Evolutionary conservation across 2,113 vertebrate species (phyloP).

Genomic region (Misgurnus mizolepis): DNA sequence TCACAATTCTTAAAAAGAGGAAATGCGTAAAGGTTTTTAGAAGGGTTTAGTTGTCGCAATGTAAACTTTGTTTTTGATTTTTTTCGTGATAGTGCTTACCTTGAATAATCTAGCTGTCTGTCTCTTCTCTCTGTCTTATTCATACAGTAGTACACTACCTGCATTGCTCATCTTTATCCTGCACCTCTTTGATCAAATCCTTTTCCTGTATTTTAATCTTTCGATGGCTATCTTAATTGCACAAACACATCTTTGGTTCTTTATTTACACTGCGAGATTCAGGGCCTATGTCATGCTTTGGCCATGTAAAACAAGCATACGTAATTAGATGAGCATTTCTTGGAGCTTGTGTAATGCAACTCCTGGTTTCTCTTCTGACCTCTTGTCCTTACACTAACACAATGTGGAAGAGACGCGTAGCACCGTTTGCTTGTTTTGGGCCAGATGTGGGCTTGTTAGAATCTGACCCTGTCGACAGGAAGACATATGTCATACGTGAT

Average conservation of each 20-base stretch:
- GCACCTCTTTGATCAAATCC: conserved; percentile 56
- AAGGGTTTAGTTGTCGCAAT: conserved; percentile 59
- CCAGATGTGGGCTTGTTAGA: conserved; percentile 63
- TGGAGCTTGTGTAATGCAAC: conserved; percentile 43
- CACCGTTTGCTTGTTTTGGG: conserved; percentile 44
- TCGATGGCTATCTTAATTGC: conserved; percentile 61
- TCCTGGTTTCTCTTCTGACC: conserved; percentile 49
- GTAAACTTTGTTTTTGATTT: conserved; percentile 73
- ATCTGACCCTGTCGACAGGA: conserved; percentile 67
- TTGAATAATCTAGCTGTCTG: conserved; percentile 56
- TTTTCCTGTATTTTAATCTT: conserved; percentile 54
- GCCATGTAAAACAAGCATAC: conserved; percentile 56
- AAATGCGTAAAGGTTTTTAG: conserved; percentile 34
- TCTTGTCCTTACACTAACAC: conserved; percentile 42
- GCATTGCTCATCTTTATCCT: conserved; percentile 54
- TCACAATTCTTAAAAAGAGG: background rate
- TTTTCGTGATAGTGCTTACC: conserved; percentile 62
- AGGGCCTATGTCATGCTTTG: conserved; percentile 55
- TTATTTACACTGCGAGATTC: conserved; percentile 13
- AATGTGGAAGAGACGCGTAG: conserved; percentile 40
- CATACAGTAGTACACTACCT: conserved; percentile 45
- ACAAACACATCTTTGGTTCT: conserved; percentile 43
- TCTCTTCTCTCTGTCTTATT: conserved; percentile 26
- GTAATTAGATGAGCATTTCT: conserved; percentile 59
- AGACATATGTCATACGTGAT: conserved; percentile 71